Evolutionary conservation across 2,888 invertebrate species (phyloP), one percentile per base, ranked within the genome.

Genomic region (Drosophila anceps): DNA sequence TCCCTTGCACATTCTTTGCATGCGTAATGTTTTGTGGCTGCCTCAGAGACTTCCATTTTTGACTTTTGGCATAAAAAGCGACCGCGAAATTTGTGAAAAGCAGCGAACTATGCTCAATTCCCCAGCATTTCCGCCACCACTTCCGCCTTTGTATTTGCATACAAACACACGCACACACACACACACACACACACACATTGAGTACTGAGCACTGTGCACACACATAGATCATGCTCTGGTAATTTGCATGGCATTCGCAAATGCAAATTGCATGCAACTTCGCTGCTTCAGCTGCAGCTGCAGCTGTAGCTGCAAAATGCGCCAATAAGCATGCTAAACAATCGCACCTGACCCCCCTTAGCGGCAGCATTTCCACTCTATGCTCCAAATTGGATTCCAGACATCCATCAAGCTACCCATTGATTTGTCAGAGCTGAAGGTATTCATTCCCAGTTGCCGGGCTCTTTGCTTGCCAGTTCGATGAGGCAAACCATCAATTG

Each of bases 291-390:
- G n/a, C n/a, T n/a, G n/a, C 53, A 50, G 29, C 63, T 43, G 59
- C 51, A 60, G 50, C 39, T 67, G 58, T 59, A 48, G 13, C 61
- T 68, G 29, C 71, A 69, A 86, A 88, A 79, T 81, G 76, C 71
- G 48, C 74, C 89, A 88, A 85, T 85, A 85, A 84, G 82, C 76
- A 87, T 89, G 88, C 88, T 89, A 86, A 86, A 71, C 82, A 82
- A 76, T 76, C 54, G 73, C 68, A 63, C 63, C 66, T 68, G 65
- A 43, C 41, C 39, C 12, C 20, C 27, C 10, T 9, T 10, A 10
- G 20, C 20, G 1, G 1, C 33, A 18, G 12, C 8, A n/a, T n/a
- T 8, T 8, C 24, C 12, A 13, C 3, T 13, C 13, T 3, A 12
- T 7, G 10, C 48, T 9, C 12, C 33, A 10, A 27, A 27, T 20